Conservation (phyloP, 1,140 invertebrate genomes). For the Meloidogyne floridensis region DNA sequence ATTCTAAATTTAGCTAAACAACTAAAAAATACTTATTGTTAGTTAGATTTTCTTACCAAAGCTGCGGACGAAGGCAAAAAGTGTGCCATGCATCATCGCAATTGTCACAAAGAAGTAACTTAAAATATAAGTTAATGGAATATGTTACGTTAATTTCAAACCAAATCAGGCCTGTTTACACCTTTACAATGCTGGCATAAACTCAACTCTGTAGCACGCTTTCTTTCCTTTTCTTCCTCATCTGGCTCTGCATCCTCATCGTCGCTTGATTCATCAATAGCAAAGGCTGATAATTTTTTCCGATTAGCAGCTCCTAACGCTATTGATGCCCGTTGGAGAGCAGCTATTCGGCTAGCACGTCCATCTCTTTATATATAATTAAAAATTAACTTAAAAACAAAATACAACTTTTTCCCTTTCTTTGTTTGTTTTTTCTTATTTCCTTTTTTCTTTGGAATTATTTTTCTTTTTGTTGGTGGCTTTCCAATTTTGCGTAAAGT, state of each 20-base stretch:
- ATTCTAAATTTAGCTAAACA: too few species aligned
- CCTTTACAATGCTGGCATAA: slow-evolving; percentile 54
- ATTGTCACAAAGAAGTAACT: slow-evolving; percentile 81
- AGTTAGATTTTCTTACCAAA: slow-evolving; percentile 33
- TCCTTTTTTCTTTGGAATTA: slow-evolving; percentile 4
- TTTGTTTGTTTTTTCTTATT: not conserved
- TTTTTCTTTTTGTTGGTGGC: slow-evolving; percentile 24
- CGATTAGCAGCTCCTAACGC: not conserved
- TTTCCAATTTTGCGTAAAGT: slow-evolving; percentile 12
- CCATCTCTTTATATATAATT: not conserved
- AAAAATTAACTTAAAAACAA: not conserved
- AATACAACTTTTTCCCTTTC: not conserved
- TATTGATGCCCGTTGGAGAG: not conserved
- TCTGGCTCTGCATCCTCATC: slow-evolving; percentile 52
- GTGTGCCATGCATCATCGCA: slow-evolving; percentile 65
- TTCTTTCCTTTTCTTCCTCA: slow-evolving; percentile 48
- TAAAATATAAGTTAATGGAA: slow-evolving; percentile 59
- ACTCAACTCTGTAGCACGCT: slow-evolving; percentile 56
- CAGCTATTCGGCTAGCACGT: not conserved
- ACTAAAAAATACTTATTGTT: not conserved
- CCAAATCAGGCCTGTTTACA: slow-evolving; percentile 55
- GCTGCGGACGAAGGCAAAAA: slow-evolving; percentile 53
- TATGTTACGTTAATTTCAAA: not conserved
- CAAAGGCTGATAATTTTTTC: not conserved
- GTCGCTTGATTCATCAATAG: slow-evolving; percentile 34